Evolutionary conservation across 2,797 vertebrate species (phyloP).

Genomic region (Pagetopsis macropterus): DNA sequence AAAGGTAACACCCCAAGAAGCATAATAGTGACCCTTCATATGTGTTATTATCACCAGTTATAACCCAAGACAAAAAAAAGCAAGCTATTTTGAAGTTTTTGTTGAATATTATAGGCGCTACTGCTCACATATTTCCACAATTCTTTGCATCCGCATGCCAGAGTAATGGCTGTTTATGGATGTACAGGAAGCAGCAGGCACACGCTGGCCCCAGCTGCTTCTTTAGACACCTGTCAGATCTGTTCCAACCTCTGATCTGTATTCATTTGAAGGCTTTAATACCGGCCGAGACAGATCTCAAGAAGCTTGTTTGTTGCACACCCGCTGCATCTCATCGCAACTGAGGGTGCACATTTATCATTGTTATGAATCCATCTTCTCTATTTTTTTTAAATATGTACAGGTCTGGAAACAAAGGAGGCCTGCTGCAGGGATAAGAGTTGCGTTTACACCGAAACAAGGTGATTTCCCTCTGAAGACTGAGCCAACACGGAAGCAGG

Average conservation of each 20-base stretch:
- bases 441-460: conserved; percentile 22
- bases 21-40: no score
- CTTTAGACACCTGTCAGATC: conserved; percentile 66
- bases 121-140: conserved; percentile 25
- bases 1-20: no score
- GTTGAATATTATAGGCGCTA: conserved; percentile 1
- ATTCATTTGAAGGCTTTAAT: conserved; percentile 66
- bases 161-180: conserved; percentile 39
- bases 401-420: conserved; percentile 25
- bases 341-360: conserved; percentile 58
- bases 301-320: conserved; percentile 49
- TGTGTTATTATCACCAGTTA: conserved; percentile 4
- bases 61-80: conserved; percentile 18
- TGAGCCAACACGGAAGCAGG: conserved; percentile 19
- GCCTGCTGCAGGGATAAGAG: conserved; percentile 3
- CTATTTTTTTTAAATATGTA: conserved; percentile 17
- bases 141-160: conserved; percentile 33
- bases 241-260: conserved; percentile 65
- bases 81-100: conserved; percentile 4
- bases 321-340: conserved; percentile 50
- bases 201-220: conserved; percentile 53
- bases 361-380: conserved; percentile 58
- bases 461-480: conserved; percentile 25
- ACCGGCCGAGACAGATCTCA: conserved; percentile 43
- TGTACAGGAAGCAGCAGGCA: conserved; percentile 25